Evolutionary conservation across 1,140 invertebrate genomes (phyloP).

Genomic region (Solenopsis invicta): DNA sequence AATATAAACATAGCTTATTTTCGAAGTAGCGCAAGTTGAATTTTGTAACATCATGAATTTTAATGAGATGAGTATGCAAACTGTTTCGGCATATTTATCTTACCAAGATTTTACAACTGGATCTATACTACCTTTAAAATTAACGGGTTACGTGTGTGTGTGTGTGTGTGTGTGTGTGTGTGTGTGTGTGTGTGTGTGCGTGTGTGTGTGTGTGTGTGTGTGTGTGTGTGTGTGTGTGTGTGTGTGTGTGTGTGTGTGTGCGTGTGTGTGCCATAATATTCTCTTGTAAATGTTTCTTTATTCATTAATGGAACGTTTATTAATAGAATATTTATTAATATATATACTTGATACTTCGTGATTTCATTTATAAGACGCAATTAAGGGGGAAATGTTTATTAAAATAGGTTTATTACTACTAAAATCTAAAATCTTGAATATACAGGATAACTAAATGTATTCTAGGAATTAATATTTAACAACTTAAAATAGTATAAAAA

Average conservation of each 20-base stretch:
- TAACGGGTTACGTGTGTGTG: slow-evolving; percentile 30
- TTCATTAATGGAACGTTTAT: too few relatives aligned
- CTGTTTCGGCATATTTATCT: slow-evolving; percentile 34
- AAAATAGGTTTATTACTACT: not conserved
- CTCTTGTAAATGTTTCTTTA: not conserved
- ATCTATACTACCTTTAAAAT: slow-evolving; percentile 28
- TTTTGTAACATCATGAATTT: slow-evolving; percentile 43
- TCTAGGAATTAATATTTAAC: not conserved
- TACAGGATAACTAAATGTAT: not conserved
- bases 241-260: too few relatives aligned
- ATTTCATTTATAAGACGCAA: not conserved
- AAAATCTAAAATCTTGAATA: not conserved
- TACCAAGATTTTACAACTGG: slow-evolving; percentile 34
- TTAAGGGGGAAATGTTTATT: not conserved
- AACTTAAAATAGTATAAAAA: not conserved
- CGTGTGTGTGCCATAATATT: not conserved
- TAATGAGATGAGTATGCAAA: slow-evolving; percentile 33
- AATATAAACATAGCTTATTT: slow-evolving; percentile 7
- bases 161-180: too few relatives aligned
- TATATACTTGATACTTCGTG: not conserved
- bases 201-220: too few relatives aligned
- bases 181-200: too few relatives aligned
- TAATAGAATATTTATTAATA: not conserved
- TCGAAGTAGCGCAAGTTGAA: not conserved
- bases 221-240: too few relatives aligned